Evolutionary conservation across 2,113 vertebrate genomes (phyloP).

Genomic region (Dicentrarchus labrax): DNA sequence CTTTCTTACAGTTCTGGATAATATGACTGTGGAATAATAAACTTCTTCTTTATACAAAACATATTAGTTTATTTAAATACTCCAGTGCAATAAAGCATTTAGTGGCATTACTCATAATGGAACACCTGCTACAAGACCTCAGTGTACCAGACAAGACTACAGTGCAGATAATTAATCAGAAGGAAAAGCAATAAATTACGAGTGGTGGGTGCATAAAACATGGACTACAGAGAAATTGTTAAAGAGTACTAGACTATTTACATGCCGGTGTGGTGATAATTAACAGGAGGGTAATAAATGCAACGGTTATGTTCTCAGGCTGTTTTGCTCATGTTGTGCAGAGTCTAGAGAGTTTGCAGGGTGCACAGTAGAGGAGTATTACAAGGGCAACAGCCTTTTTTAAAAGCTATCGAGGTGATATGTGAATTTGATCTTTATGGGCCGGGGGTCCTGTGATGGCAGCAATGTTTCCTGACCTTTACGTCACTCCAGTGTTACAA

Average conservation of each 20-base stretch:
- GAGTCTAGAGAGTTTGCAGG: neutral
- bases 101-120: neutral
- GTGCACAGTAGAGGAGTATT: neutral
- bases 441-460: neutral
- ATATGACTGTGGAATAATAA: neutral
- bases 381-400: neutral
- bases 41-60: neutral
- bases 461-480: neutral
- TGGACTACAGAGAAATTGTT: constrained; percentile 20
- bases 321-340: neutral
- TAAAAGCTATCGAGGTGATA: neutral
- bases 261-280: constrained; percentile 23
- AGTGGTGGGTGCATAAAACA: constrained; percentile 7
- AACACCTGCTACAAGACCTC: constrained; percentile 11
- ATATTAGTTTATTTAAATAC: constrained; percentile 11
- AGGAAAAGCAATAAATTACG: constrained; percentile 18
- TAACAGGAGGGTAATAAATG: constrained; percentile 37
- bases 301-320: neutral
- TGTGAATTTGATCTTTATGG: neutral
- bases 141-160: too few relatives aligned
- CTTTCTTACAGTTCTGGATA: neutral
- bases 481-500: neutral
- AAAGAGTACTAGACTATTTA: constrained; percentile 29
- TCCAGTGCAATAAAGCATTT: neutral
- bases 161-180: constrained; percentile 46